Evolutionary conservation across 2,113 vertebrate species (phyloP).

Genomic region (rabbit (Oryctolagus cuniculus)): mOryCun1.1 NC_091439.1:17274501-17275000

Average conservation of each 20-base stretch:
- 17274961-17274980: conserved; percentile 6
- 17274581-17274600: not conserved
- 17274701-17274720: conserved; percentile 38
- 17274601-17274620: not conserved
- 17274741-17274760: conserved; percentile 13
- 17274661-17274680: not conserved
- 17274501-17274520: not conserved
- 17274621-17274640: not conserved
- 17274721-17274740: conserved; percentile 57
- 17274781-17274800: conserved; percentile 24
- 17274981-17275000: conserved; percentile 6
- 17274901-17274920: not conserved
- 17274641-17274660: not conserved
- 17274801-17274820: not conserved
- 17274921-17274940: not conserved
- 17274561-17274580: too few species aligned
- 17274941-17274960: not conserved
- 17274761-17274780: not conserved
- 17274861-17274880: not conserved
- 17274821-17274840: conserved; percentile 17
- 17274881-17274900: not conserved
- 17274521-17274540: not conserved
- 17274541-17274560: not conserved
- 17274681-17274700: not conserved
- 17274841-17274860: not conserved